Evolutionary conservation across 2,797 vertebrate genomes (phyloP).

Genomic region (Sebastes steindachneri): DNA sequence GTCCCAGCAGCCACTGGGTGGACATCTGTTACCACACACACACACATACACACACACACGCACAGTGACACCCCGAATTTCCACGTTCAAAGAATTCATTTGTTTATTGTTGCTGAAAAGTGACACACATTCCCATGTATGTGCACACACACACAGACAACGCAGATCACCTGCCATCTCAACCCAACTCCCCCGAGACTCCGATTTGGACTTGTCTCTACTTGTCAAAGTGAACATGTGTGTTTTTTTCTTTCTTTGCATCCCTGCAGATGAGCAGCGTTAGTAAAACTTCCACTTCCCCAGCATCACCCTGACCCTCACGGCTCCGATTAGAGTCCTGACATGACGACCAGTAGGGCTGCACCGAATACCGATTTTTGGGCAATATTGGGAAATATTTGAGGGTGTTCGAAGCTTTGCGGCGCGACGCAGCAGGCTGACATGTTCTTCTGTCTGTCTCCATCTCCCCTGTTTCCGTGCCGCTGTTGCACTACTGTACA

Average conservation of each 20-base stretch:
- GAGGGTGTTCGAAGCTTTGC: too few species aligned
- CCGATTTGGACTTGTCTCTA: slow-evolving; percentile 58
- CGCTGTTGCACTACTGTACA: too few species aligned
- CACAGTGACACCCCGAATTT: slow-evolving; percentile 53
- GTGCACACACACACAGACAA: slow-evolving; percentile 40
- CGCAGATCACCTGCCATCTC: slow-evolving; percentile 61
- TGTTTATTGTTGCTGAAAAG: slow-evolving; percentile 72
- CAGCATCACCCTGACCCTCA: neutral
- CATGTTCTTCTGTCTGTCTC: too few species aligned
- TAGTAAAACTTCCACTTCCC: slow-evolving; percentile 2
- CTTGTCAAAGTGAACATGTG: slow-evolving; percentile 59
- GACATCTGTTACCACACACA: slow-evolving; percentile 81
- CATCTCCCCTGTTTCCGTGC: too few species aligned
- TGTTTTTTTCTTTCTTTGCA: neutral
- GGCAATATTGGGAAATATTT: too few species aligned
- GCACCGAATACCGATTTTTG: too few species aligned
- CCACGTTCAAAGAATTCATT: slow-evolving; percentile 69
- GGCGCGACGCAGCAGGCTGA: too few species aligned
- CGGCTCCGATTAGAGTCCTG: slow-evolving; percentile 18
- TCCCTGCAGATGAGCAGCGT: slow-evolving; percentile 19
- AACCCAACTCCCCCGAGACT: slow-evolving; percentile 65
- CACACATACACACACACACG: slow-evolving; percentile 19
- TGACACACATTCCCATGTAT: slow-evolving; percentile 13
- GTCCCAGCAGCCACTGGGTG: slow-evolving; percentile 79
- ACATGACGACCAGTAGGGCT: slow-evolving; percentile 3